Conservation (phyloP, 2,113 vertebrate species). For the Hypanus sabinus region DNA sequence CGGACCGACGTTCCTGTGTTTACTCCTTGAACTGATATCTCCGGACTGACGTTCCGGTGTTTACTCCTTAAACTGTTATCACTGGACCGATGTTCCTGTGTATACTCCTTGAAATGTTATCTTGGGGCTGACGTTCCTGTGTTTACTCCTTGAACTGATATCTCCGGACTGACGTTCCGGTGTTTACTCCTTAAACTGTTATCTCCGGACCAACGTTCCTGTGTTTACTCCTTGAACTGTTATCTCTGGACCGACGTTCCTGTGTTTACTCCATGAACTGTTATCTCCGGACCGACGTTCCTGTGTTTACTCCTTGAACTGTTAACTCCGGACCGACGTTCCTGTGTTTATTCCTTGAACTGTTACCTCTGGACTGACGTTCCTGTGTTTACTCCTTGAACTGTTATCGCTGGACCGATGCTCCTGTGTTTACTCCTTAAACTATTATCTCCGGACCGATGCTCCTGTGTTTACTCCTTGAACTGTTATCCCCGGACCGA, state of each 20-base stretch:
- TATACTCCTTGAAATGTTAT: neutral
- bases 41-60: neutral
- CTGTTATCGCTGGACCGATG: neutral
- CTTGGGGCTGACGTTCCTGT: neutral
- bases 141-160: neutral
- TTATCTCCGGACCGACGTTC: neutral
- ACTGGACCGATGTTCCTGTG: no score
- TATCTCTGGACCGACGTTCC: neutral
- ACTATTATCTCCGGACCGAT: neutral
- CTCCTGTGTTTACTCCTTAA: neutral
- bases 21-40: neutral
- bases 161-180: neutral
- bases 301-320: neutral
- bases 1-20: neutral
- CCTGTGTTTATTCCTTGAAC: neutral
- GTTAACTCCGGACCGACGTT: no score
- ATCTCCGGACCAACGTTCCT: neutral
- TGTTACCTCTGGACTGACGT: neutral
- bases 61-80: neutral
- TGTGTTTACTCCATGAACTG: neutral
- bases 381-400: neutral
- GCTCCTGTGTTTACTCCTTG: neutral
- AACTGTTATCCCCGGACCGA: neutral
- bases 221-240: neutral
- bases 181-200: neutral